Conservation (phyloP, 2,113 vertebrate genomes). For the Hippoglossus stenolepis region DNA sequence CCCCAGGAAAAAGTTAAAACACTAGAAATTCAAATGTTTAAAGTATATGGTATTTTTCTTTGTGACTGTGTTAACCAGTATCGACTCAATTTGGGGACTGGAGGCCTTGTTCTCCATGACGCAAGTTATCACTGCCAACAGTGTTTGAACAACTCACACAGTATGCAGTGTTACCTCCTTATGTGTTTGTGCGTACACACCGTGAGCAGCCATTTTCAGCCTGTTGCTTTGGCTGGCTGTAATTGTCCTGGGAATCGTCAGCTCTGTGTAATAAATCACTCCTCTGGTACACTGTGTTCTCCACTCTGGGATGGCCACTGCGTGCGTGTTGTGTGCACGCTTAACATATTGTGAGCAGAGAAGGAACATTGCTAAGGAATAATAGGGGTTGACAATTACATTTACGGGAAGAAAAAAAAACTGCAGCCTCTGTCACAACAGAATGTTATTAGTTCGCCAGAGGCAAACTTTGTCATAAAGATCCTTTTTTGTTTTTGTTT, state of each 20-base stretch:
- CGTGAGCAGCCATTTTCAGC: constrained; percentile 69
- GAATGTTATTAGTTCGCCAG: constrained; percentile 23
- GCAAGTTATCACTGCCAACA: constrained; percentile 28
- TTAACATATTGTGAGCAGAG: constrained; percentile 61
- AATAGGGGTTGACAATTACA: constrained; percentile 51
- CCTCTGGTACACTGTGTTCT: constrained; percentile 78
- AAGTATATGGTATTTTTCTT: background rate
- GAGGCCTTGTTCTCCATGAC: constrained; percentile 8
- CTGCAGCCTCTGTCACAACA: constrained; percentile 41
- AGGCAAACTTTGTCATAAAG: constrained; percentile 10
- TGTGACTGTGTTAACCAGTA: constrained; percentile 26
- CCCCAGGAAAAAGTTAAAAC: constrained; percentile 1
- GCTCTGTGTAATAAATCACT: constrained; percentile 80
- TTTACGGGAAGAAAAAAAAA: constrained; percentile 9
- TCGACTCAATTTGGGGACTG: constrained; percentile 41
- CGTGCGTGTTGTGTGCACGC: constrained; percentile 57
- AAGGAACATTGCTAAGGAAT: constrained; percentile 47
- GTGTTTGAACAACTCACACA: constrained; percentile 28
- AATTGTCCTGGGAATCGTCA: constrained; percentile 81
- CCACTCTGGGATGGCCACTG: constrained; percentile 57
- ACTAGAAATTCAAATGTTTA: constrained; percentile 11
- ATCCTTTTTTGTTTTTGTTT: constrained; percentile 2
- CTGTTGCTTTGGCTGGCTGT: constrained; percentile 71
- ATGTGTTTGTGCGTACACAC: constrained; percentile 50
- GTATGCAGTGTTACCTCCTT: constrained; percentile 11